These are phyloP conservation scores for Hydropsyche tenuis DNA, from an alignment of 1,140 invertebrate genomes.

Conservation along the genomic window DNA sequence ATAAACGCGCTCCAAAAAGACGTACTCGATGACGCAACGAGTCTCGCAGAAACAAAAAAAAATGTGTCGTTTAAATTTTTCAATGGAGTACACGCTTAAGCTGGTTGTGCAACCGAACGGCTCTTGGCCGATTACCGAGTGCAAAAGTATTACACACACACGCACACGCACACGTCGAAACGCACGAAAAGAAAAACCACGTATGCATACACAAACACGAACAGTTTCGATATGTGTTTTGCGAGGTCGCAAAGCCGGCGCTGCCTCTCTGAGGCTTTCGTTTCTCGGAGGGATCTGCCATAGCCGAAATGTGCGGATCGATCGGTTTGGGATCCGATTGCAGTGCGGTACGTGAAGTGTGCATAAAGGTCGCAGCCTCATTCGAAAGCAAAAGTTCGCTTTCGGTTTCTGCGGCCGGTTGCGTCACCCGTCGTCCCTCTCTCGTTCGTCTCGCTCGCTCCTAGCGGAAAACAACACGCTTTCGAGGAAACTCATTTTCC, in stretches of 20 bases:
- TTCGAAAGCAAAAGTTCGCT: constrained; percentile 49
- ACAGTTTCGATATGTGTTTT: constrained; percentile 22
- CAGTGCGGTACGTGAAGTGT: neutral
- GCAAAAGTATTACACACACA: constrained; percentile 34
- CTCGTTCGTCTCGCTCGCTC: constrained; percentile 33
- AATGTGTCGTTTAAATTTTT: constrained; percentile 30
- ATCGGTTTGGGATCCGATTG: too few relatives aligned
- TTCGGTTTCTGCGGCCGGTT: constrained; percentile 42
- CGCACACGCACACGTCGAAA: neutral
- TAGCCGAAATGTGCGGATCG: too few relatives aligned
- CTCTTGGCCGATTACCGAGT: constrained; percentile 22
- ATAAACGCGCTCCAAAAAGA: too few relatives aligned
- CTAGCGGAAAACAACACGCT: too few relatives aligned
- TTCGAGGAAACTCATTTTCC: constrained; percentile 16
- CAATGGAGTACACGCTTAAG: constrained; percentile 25
- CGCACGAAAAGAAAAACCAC: neutral
- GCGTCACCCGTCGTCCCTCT: constrained; percentile 41
- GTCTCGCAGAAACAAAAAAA: constrained; percentile 4
- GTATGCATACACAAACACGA: neutral
- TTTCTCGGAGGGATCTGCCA: neutral
- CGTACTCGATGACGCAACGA: too few relatives aligned
- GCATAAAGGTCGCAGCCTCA: constrained; percentile 48
- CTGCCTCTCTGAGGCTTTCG: neutral
- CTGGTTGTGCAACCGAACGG: constrained; percentile 22
- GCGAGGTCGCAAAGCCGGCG: constrained; percentile 19